Percentiles rank a stretch among this genome's conserved stretches.
Conservation (phyloP, 2,113 vertebrate species). For the Epinephelus fuscoguttatus region DNA sequence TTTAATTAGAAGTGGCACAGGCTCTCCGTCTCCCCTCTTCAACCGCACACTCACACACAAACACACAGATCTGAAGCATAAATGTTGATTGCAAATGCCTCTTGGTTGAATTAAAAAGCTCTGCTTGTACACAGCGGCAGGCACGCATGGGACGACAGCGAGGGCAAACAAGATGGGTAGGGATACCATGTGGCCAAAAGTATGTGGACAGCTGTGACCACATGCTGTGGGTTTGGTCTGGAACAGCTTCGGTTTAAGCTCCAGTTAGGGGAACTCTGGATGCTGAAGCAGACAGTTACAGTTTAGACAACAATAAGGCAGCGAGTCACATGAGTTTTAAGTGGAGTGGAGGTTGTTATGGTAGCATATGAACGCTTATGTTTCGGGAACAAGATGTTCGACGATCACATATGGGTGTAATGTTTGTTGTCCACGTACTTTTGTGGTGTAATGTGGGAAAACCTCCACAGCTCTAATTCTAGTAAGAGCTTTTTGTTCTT, state of each 20-base stretch:
- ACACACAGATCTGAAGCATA: conserved; percentile 42
- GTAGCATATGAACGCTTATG: background rate
- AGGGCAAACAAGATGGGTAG: background rate
- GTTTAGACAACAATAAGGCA: background rate
- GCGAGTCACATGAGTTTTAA: background rate
- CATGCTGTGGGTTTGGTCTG: background rate
- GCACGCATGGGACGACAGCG: background rate
- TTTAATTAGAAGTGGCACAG: conserved; percentile 55
- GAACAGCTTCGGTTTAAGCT: background rate
- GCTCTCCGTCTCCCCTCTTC: conserved; percentile 22
- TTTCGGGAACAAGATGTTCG: background rate
- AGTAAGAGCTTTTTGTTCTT: conserved; percentile 32
- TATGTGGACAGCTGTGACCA: background rate
- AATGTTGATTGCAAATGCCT: conserved; percentile 34
- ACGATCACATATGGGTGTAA: background rate
- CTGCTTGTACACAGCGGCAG: conserved; percentile 10
- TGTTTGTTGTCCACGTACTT: background rate
- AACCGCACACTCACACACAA: conserved; percentile 9
- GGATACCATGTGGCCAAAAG: background rate
- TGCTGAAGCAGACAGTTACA: background rate
- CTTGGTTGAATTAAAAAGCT: conserved; percentile 37
- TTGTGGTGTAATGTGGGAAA: background rate
- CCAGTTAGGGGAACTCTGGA: background rate
- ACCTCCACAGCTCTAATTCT: conserved; percentile 3
- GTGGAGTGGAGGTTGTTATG: background rate